These are phyloP conservation scores for Entomobrya proxima DNA, from an alignment of 2,888 invertebrate genomes.

Conservation along the genomic window DNA sequence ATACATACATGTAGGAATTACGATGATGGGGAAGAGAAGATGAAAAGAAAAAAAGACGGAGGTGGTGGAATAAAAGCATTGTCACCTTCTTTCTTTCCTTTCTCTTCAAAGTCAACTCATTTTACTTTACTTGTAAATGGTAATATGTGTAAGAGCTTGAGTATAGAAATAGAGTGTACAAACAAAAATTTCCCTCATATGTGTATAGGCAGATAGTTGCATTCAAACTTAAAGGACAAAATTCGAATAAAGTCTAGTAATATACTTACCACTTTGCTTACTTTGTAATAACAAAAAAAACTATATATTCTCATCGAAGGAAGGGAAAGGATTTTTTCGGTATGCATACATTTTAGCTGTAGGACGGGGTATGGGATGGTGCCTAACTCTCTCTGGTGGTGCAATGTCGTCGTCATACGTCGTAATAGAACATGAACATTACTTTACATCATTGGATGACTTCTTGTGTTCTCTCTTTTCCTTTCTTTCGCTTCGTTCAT, in stretches of 20 bases:
- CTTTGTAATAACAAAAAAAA: conserved; percentile 42
- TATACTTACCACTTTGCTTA: conserved; percentile 53
- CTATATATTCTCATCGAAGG: neutral
- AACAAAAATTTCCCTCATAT: conserved; percentile 24
- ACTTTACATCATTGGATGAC: conserved; percentile 67
- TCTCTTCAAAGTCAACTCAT: conserved; percentile 73
- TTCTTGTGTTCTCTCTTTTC: conserved; percentile 52
- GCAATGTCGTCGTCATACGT: conserved; percentile 8
- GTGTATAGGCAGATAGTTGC: neutral
- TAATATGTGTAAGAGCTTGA: conserved; percentile 14
- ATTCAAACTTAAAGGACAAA: conserved; percentile 4
- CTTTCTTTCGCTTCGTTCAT: conserved; percentile 59
- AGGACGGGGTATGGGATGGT: neutral
- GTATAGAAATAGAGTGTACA: neutral
- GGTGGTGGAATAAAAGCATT: conserved; percentile 64
- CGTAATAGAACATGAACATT: conserved; percentile 54
- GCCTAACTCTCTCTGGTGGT: neutral
- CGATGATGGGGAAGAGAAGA: conserved; percentile 52
- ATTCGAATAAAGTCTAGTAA: conserved; percentile 54
- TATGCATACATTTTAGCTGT: conserved; percentile 6
- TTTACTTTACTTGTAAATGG: conserved; percentile 66
- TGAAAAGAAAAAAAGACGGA: neutral
- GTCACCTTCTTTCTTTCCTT: conserved; percentile 70
- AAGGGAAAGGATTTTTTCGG: conserved; percentile 4
- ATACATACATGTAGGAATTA: neutral